Conservation (phyloP, 2,113 vertebrate genomes). For the Nothocercus nigrocapillus region DNA sequence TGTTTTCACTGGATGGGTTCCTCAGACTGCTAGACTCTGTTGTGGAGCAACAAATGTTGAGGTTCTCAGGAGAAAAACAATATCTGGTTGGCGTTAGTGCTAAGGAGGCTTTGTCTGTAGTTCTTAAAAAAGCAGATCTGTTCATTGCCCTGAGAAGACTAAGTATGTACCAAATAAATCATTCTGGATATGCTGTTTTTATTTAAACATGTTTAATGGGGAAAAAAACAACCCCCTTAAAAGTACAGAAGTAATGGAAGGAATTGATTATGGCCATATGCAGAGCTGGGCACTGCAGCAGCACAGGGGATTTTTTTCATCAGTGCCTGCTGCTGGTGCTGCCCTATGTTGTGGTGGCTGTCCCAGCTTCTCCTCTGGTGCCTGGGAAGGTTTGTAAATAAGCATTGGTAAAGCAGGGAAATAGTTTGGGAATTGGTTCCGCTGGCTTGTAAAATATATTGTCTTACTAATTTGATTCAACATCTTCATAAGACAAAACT, state of each 20-base stretch:
- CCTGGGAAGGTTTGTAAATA: too few species aligned
- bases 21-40: neutral
- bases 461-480: neutral
- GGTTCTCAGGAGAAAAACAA: neutral
- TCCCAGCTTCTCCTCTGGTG: rapidly evolving
- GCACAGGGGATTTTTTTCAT: neutral
- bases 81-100: constrained; percentile 11
- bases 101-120: neutral
- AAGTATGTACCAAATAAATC: neutral
- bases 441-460: neutral
- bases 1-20: neutral
- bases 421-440: neutral
- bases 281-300: neutral
- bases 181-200: neutral
- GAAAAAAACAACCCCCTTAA: neutral
- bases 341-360: neutral
- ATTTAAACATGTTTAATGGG: neutral
- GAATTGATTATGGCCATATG: neutral
- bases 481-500: neutral
- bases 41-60: neutral
- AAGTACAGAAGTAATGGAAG: neutral
- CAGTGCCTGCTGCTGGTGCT: neutral
- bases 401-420: neutral
- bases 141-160: neutral
- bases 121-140: neutral